Evolutionary conservation across 2,797 vertebrate species (phyloP).

Genomic region (Channa striata): DNA sequence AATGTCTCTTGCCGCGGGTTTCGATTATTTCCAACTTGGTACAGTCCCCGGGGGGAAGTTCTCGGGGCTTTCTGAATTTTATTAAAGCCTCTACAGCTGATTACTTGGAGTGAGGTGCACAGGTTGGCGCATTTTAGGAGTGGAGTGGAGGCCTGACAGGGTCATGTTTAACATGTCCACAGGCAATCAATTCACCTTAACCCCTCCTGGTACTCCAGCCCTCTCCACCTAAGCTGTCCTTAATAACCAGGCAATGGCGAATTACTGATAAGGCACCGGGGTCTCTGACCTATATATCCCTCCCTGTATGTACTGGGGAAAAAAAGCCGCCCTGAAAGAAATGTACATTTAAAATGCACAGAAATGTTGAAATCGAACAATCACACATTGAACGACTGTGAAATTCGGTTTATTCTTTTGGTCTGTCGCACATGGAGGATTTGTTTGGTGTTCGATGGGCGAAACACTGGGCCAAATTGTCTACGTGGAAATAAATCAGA

Average conservation of each 20-base stretch:
- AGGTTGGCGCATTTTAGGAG: constrained; percentile 85
- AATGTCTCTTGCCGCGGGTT: constrained; percentile 85
- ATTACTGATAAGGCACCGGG: constrained; percentile 88
- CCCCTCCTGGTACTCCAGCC: constrained; percentile 87
- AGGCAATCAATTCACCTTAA: constrained; percentile 92
- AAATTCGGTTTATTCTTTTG: constrained; percentile 69
- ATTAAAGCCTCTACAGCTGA: constrained; percentile 88
- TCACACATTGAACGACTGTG: constrained; percentile 53
- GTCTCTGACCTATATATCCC: constrained; percentile 89
- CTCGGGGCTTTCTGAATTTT: constrained; percentile 87
- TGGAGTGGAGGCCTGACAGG: constrained; percentile 85
- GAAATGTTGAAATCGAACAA: constrained; percentile 84
- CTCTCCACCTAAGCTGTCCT: constrained; percentile 89
- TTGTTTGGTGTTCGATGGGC: constrained; percentile 37
- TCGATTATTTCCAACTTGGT: constrained; percentile 88
- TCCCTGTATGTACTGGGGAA: constrained; percentile 81
- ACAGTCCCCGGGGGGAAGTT: constrained; percentile 81
- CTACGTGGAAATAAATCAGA: constrained; percentile 26
- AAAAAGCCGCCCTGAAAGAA: constrained; percentile 81
- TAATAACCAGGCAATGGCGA: constrained; percentile 90
- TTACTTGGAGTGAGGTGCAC: constrained; percentile 85
- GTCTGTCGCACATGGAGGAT: constrained; percentile 38
- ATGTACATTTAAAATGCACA: constrained; percentile 84
- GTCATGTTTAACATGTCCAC: constrained; percentile 92
- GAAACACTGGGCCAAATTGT: constrained; percentile 29